Base-by-base conservation (phyloP, 2,888 invertebrate species). In the Uloborus plumipes region DNA sequence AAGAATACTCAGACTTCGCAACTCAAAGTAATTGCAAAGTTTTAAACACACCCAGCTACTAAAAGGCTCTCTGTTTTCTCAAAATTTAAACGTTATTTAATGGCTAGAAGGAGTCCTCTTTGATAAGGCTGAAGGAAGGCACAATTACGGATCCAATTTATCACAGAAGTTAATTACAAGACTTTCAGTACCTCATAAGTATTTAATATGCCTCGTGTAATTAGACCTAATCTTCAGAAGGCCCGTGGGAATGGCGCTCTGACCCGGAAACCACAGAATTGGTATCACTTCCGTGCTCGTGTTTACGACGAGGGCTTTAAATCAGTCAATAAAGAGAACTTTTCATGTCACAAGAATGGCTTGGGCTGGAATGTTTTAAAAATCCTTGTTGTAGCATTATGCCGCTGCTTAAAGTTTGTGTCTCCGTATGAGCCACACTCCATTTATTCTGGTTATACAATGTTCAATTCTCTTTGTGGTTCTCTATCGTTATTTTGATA, bases 121-220 rank as follows among this genome's bases (percentile, higher is more conserved):
- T 62, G 69, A 69, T 80, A 69, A 55, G 22, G 53, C 39, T 39
- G 62, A 49, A 59, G 75, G 75, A 81, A 70, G 61, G 82, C 61
- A 72, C 72, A 82, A 76, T 82, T 76, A 76, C 67, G 49, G 59
- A 66, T 71, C 39, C 76, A 76, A 76, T 82, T 82, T 76, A 82
- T 82, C 82, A 72, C 71, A 49, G 72, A 75, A 82, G 82, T 82
- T 82, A 82, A 82, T 82, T 82, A 76, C 76, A 71, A 72, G 71
- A 81, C 81, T 81, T 70, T 75, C 70, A 75, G 64, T 69, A 67
- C 62, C 71, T 70, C 76, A 82, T 82, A 82, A 76, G 76, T 76
- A 82, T 82, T 82, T 82, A 82, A 82, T 82, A 76, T 76, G 65
- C 76, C 50, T 64, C 61, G 61, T 67, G 76, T 82, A 82, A 82